Evolutionary conservation across 2,113 vertebrate genomes (phyloP), one percentile per base, ranked within the genome.

Genomic region (Anthoscopus minutus): DNA sequence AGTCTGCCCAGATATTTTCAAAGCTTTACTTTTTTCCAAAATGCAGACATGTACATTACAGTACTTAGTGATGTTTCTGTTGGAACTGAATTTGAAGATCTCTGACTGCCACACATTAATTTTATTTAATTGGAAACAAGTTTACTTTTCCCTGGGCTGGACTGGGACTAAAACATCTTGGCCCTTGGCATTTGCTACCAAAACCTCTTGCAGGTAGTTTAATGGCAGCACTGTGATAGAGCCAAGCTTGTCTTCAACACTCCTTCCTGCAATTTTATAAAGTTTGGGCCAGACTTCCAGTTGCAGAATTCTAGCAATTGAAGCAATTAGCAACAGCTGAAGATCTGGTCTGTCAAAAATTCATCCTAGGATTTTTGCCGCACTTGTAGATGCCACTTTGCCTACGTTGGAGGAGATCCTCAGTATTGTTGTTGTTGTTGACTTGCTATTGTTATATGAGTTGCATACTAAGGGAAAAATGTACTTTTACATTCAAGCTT

Each of bases 71-170:
- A 62, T 86, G 65, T 94, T 96, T 97, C 94, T 89, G 24, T 93
- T 97, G 89, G 87, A 92, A 89, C 47, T 82, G 62, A 82, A 80
- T 82, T 73, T 87, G 45, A 89, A 94, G 45, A 77, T 77, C 50
- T 89, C 54, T 73, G 21, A 70, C 66, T 86, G 66, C 37, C 65
- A 44, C 33, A 40, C 31, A 73, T 92, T 89, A 51, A 94, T 91
- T 92, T 85, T 70, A 86, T 89, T 91, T 89, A 77, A 78, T 73
- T 93, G 61, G 86, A 91, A 90, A 65, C 30, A 61, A 87, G 40
- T 50, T 93, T 85, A 17, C 72, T 91, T 91, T 83, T 44, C 74
- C 51, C 44, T 91, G 20, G 22, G 5, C 60, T 80, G 54, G 83
- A 50, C 33, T 91, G 44, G 28, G 42, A 86, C 47, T 24, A 27